Evolutionary conservation across 2,797 vertebrate genomes (phyloP).

Genomic region (Moxostoma hubbsi): DNA sequence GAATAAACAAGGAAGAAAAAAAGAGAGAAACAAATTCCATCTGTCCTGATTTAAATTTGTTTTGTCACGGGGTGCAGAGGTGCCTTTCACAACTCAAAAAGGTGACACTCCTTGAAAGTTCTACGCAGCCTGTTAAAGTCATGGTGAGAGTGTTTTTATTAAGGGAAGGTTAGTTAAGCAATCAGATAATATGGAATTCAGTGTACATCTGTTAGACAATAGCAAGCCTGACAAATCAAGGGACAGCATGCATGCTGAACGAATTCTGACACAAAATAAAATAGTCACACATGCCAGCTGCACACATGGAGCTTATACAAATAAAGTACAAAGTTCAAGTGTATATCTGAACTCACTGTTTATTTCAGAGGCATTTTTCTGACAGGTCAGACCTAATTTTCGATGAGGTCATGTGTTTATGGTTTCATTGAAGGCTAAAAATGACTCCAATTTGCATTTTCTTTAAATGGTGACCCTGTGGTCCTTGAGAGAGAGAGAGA

Average conservation of each 20-base stretch:
- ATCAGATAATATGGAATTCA: slow-evolving; percentile 41
- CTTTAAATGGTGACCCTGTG: slow-evolving; percentile 37
- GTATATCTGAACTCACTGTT: slow-evolving; percentile 49
- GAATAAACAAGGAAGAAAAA: slow-evolving; percentile 36
- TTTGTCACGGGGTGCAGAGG: slow-evolving; percentile 54
- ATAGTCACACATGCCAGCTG: slow-evolving; percentile 57
- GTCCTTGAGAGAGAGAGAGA: slow-evolving; percentile 26
- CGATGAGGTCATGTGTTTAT: slow-evolving; percentile 15
- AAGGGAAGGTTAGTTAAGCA: not conserved
- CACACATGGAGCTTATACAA: slow-evolving; percentile 41
- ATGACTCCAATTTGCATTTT: slow-evolving; percentile 41
- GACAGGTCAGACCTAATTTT: slow-evolving; percentile 49
- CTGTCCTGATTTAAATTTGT: slow-evolving; percentile 61
- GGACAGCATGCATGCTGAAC: slow-evolving; percentile 43
- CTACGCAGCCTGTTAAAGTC: not conserved
- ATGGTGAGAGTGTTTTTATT: not conserved
- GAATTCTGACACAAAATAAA: slow-evolving; percentile 48
- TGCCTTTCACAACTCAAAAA: slow-evolving; percentile 60
- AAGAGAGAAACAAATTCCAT: slow-evolving; percentile 60
- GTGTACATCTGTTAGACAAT: slow-evolving; percentile 32
- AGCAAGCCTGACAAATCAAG: slow-evolving; percentile 15
- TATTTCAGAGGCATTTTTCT: slow-evolving; percentile 44
- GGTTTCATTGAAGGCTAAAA: slow-evolving; percentile 23
- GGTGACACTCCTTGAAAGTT: slow-evolving; percentile 60
- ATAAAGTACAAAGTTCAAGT: slow-evolving; percentile 53